These are phyloP conservation scores for Geotrypetes seraphini DNA, from an alignment of 2,797 vertebrate species.

Conservation along the genomic window DNA sequence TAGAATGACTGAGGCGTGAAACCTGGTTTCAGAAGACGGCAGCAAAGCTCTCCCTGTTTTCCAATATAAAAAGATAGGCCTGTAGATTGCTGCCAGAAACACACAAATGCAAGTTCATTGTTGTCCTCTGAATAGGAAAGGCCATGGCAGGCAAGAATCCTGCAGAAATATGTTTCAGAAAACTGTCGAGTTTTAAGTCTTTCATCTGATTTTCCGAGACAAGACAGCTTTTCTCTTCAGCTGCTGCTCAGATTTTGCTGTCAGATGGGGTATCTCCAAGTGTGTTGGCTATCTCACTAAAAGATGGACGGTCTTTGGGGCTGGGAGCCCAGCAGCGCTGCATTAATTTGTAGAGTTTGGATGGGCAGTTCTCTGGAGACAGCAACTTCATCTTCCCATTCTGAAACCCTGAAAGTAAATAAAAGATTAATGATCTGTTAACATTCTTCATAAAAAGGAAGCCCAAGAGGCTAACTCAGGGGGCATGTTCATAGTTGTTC, in stretches of 20 bases:
- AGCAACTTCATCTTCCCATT: constrained; percentile 70
- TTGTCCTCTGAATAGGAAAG: no score
- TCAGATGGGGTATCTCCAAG: constrained; percentile 75
- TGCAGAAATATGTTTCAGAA: no score
- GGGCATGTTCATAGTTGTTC: no score
- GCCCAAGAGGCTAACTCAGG: neutral
- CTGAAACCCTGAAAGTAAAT: constrained; percentile 79
- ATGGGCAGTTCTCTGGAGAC: constrained; percentile 75
- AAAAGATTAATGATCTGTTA: no score
- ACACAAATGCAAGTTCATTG: no score
- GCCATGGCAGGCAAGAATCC: no score
- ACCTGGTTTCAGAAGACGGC: no score
- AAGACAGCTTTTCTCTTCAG: neutral
- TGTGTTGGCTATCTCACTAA: constrained; percentile 73
- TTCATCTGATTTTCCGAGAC: neutral
- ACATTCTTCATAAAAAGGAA: neutral
- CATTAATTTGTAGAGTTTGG: constrained; percentile 85
- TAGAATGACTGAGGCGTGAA: no score
- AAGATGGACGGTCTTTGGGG: constrained; percentile 89
- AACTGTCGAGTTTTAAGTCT: neutral
- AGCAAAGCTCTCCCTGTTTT: no score
- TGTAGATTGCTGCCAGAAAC: no score
- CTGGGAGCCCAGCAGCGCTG: constrained; percentile 81
- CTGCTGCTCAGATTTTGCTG: constrained; percentile 75
- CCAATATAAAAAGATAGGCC: no score